A percentile compares a stretch with the other conserved stretches of the same genome.
phyloP scores from a whole-genome alignment of 1,140 invertebrate species.

The Parapsyche elsis region DNA sequence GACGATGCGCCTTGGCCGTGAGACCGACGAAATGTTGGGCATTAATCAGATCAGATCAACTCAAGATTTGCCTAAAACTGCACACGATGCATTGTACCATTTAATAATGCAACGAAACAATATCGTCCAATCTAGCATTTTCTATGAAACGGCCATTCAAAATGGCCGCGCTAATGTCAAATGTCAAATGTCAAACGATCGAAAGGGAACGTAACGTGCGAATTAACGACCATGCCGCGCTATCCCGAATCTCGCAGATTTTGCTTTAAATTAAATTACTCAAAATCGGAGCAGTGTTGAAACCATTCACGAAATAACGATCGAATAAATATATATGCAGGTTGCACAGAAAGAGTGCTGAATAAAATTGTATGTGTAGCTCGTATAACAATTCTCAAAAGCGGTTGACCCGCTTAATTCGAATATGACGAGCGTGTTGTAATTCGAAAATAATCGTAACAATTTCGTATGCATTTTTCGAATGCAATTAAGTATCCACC shows the following conservation, averaged over 20 bases:
- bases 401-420: not conserved
- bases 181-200: not conserved
- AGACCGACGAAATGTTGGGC: not conserved
- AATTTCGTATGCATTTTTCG: no score
- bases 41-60: not conserved
- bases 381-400: no score
- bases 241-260: no score
- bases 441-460: no score
- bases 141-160: no score
- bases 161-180: slow-evolving; percentile 3
- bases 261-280: no score
- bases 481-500: no score
- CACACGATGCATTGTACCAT: no score
- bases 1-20: not conserved
- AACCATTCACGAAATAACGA: not conserved
- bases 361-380: not conserved
- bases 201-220: not conserved
- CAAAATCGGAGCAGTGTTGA: no score
- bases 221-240: not conserved
- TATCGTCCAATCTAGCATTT: no score
- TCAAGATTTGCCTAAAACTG: no score
- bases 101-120: no score
- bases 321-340: not conserved
- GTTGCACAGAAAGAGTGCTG: not conserved
- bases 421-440: not conserved